Percentiles rank a stretch among this genome's conserved stretches.
Evolutionary conservation across 2,113 vertebrate genomes (phyloP).

Genomic region (Romanogobio albipinnatus): DNA sequence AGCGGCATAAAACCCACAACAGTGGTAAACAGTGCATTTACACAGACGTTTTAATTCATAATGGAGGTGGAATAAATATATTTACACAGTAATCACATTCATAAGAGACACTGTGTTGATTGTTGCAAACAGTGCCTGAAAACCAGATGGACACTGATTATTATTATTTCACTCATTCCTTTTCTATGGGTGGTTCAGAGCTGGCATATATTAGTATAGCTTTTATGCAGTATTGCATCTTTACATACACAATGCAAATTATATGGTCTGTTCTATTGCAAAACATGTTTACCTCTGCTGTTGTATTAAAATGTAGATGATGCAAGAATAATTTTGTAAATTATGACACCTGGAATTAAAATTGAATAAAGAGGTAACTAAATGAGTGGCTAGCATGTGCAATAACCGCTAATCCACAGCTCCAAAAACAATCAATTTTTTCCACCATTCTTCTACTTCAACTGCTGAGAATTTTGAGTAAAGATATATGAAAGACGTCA

Average conservation of each 20-base stretch:
- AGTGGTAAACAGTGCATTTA: constrained; percentile 7
- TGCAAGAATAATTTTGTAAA: too few species aligned
- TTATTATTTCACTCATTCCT: constrained; percentile 1
- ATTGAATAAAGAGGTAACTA: too few species aligned
- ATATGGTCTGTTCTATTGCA: not conserved
- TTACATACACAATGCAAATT: not conserved
- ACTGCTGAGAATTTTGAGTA: too few species aligned
- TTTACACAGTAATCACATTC: not conserved
- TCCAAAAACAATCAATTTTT: too few species aligned
- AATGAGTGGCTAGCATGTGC: too few species aligned
- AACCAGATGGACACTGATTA: constrained; percentile 18
- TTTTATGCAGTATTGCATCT: not conserved
- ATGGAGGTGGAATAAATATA: not conserved
- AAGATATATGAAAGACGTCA: too few species aligned
- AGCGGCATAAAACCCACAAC: not conserved
- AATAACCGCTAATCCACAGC: too few species aligned
- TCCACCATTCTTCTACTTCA: too few species aligned
- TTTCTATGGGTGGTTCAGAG: not conserved
- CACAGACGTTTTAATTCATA: not conserved
- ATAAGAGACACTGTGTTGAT: constrained; percentile 5
- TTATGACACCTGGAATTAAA: too few species aligned
- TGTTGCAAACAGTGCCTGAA: not conserved
- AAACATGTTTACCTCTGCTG: not conserved
- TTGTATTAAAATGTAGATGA: not conserved
- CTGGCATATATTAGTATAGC: not conserved